phyloP scores from a whole-genome alignment of 2,113 vertebrate genomes.

The Columba livia region DNA sequence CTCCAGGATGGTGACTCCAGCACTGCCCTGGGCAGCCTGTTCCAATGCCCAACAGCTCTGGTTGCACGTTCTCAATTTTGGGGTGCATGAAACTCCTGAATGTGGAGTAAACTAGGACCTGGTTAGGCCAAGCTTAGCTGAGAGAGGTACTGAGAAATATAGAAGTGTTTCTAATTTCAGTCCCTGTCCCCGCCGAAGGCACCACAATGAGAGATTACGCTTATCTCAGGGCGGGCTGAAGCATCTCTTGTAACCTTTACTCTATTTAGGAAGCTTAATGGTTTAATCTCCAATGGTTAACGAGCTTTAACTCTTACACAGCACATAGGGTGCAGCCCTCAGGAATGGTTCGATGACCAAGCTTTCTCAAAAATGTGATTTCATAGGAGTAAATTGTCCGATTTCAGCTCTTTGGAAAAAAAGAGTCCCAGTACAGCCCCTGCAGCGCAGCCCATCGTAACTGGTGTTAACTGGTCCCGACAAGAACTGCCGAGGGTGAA shows the following conservation, averaged over 20 bases:
- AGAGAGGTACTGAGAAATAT: background rate
- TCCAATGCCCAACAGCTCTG: background rate
- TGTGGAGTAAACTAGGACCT: accelerated
- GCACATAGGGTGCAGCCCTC: no score
- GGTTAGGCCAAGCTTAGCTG: background rate
- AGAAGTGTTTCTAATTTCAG: accelerated
- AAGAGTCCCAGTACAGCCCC: background rate
- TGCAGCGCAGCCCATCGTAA: background rate
- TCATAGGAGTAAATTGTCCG: accelerated
- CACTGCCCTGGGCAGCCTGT: no score
- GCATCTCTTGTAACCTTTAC: background rate
- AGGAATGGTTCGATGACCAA: accelerated
- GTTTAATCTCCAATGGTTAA: background rate
- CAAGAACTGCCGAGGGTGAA: background rate
- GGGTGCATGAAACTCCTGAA: accelerated
- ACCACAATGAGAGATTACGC: accelerated
- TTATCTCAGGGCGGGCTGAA: background rate
- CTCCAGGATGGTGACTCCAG: no score
- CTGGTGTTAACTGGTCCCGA: background rate
- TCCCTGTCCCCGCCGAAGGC: background rate
- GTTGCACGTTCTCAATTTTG: accelerated
- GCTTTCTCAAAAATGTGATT: accelerated
- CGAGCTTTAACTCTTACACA: background rate
- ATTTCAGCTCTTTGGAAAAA: background rate
- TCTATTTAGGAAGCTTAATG: background rate